phyloP scores from a whole-genome alignment of 2,888 invertebrate genomes.

The Deroplatys truncata region DNA sequence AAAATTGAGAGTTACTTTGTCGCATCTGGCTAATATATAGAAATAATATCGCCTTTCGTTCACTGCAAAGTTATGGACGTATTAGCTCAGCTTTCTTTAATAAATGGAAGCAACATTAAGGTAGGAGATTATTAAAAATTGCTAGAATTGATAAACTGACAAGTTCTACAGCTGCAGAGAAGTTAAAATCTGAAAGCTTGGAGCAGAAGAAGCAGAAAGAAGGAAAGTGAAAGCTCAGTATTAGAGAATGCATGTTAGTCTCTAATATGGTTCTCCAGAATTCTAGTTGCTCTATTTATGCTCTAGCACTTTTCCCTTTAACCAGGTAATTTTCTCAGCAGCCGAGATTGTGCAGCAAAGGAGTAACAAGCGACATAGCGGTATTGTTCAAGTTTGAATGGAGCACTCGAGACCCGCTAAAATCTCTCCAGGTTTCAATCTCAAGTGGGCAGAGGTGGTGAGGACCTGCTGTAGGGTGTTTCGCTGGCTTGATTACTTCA shows the following conservation, averaged over 20 bases:
- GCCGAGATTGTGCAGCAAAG: not conserved
- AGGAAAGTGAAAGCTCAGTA: not conserved
- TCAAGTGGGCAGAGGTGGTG: not conserved
- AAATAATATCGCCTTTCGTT: too few species aligned
- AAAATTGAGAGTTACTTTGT: too few species aligned
- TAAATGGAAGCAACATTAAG: too few species aligned
- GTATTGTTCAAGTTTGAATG: not conserved
- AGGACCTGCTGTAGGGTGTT: not conserved
- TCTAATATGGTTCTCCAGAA: too few species aligned
- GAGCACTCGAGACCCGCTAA: not conserved
- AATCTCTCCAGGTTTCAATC: slow-evolving; percentile 7
- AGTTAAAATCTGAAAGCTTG: too few species aligned
- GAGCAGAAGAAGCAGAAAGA: too few species aligned
- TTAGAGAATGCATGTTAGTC: not conserved
- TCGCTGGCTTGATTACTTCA: not conserved
- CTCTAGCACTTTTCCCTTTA: not conserved
- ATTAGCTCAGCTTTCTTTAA: too few species aligned
- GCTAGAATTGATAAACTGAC: too few species aligned
- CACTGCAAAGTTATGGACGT: too few species aligned
- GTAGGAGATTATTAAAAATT: too few species aligned
- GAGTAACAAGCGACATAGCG: not conserved
- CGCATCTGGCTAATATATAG: too few species aligned
- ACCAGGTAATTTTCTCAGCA: not conserved
- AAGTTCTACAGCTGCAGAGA: too few species aligned
- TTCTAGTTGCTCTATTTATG: not conserved